Evolutionary conservation across 2,113 vertebrate genomes (phyloP).

Genomic region (Campylomormyrus numenius): DNA sequence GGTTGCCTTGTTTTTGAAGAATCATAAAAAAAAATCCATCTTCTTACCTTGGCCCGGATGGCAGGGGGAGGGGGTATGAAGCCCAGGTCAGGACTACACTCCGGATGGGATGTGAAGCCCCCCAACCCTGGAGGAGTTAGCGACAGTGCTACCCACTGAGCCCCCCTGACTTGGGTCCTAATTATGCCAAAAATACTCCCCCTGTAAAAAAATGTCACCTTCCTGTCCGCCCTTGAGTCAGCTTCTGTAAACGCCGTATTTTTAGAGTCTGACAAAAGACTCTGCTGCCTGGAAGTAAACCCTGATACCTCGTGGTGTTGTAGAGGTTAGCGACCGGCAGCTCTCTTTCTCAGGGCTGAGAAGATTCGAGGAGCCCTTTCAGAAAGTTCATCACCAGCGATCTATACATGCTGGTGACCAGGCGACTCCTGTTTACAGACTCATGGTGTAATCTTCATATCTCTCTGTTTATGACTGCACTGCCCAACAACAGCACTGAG

Average conservation of each 20-base stretch:
- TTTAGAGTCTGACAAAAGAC: slow-evolving; percentile 27
- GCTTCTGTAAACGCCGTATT: slow-evolving; percentile 20
- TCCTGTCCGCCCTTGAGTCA: background rate
- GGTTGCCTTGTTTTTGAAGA: background rate
- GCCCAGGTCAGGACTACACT: background rate
- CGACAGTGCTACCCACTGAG: background rate
- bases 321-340: slow-evolving; percentile 27
- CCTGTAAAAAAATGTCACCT: slow-evolving; percentile 16
- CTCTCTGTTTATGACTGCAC: slow-evolving; percentile 11
- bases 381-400: slow-evolving; percentile 25
- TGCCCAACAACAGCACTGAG: background rate
- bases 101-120: background rate
- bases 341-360: slow-evolving; percentile 16
- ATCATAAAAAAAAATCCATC: background rate
- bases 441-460: slow-evolving; percentile 18
- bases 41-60: background rate
- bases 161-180: background rate
- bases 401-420: slow-evolving; percentile 36
- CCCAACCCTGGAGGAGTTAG: background rate
- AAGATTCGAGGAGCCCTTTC: background rate
- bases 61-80: background rate
- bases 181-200: background rate
- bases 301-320: slow-evolving; percentile 23
- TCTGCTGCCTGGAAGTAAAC: slow-evolving; percentile 28
- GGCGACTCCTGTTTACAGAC: slow-evolving; percentile 21